phyloP scores from a whole-genome alignment of 2,888 invertebrate species.

The Elysia crispata region DNA sequence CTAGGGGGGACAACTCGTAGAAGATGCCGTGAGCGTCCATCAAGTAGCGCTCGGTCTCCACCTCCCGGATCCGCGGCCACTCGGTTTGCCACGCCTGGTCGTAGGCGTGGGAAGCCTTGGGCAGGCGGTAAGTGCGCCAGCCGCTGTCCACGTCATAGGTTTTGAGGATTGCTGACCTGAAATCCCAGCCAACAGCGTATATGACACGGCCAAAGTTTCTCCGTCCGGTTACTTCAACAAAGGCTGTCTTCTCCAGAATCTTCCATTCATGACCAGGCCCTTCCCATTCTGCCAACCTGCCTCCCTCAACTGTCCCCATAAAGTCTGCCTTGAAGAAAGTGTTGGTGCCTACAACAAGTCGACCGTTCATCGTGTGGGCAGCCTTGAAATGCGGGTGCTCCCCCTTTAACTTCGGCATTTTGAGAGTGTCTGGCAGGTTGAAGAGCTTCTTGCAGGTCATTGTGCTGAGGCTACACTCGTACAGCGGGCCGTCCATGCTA shows the following conservation, averaged over 20 bases:
- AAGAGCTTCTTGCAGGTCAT: constrained; percentile 53
- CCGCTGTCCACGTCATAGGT: constrained; percentile 50
- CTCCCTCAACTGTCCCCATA: constrained; percentile 52
- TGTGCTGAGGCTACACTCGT: constrained; percentile 54
- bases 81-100: constrained; percentile 58
- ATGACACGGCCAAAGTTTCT: constrained; percentile 56
- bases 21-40: constrained; percentile 58
- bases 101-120: constrained; percentile 56
- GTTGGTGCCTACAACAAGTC: constrained; percentile 56
- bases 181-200: constrained; percentile 57
- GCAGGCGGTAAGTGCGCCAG: constrained; percentile 57
- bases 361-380: constrained; percentile 55
- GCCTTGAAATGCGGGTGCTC: constrained; percentile 59
- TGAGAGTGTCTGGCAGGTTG: constrained; percentile 51
- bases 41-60: constrained; percentile 56
- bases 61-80: constrained; percentile 56
- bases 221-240: constrained; percentile 57
- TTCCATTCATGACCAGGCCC: constrained; percentile 54
- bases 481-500: constrained; percentile 56
- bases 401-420: constrained; percentile 55
- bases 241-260: constrained; percentile 54
- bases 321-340: constrained; percentile 56
- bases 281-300: constrained; percentile 56
- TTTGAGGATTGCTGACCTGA: constrained; percentile 54
- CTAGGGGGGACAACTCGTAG: constrained; percentile 57